Base-by-base conservation (phyloP, 2,888 invertebrate species). In the Heteropelma amictum region DNA sequence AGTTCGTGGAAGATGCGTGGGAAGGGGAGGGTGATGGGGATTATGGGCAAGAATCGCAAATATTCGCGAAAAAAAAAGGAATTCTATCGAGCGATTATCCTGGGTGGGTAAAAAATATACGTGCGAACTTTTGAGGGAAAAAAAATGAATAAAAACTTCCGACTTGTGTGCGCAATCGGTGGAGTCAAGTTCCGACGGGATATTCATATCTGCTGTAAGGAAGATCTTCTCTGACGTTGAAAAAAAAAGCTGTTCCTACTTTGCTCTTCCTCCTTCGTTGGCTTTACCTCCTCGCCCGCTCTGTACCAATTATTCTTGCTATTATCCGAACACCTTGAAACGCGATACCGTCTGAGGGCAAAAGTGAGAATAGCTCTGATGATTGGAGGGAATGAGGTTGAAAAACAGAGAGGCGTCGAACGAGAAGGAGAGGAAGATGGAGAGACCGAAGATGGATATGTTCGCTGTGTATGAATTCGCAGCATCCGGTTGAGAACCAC, bases 401-500 rank as follows among this genome's bases (percentile, higher is more conserved):
- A 12, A 40, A 63, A 71, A 61, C 14, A 61, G 68, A 63, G 54
- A 74, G 54, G 54, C 47, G 30, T 53, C 35, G 45, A 33, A 40
- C 28, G 23, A 51, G 40, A 17, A 23, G 12, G 6, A 35, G 21
- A 54, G 10, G 6, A 7, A 12, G 26, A 40, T 38, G 26, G 26
- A 8, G 45, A 30, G 30, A 28, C 12, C 19, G 30, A 19, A 23
- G 40, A 17, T 60, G 19, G 54, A 21, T 5, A 33, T 7, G 54
- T 33, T 21, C 17, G 8, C 17, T 42, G 17, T 63, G 35, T 51
- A 42, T 14, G 38, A 14, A 21, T 64, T 49, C 58, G 21, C 54
- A 71, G 61, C 49, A 71, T 75, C 71, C 75, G 75, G 84, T 83
- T 84, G 84, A 84, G 84, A 79, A 85, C 84, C 83, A 56, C 83